A percentile compares a stretch with the other conserved stretches of the same genome.
Evolutionary conservation across 1,140 invertebrate species (phyloP).

Genomic region (Lysiphlebus fabarum): DNA sequence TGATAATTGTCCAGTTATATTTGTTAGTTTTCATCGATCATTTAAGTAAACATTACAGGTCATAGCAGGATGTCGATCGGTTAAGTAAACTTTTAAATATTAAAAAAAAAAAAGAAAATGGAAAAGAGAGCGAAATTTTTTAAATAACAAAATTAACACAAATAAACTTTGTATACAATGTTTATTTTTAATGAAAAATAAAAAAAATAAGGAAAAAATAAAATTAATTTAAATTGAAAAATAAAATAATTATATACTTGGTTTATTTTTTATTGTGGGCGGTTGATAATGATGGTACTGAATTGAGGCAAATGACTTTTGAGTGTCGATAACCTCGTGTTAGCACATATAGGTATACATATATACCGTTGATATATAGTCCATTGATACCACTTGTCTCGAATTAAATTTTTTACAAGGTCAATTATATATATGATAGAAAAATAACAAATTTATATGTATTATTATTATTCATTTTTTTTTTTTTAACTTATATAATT

Average conservation of each 20-base stretch:
- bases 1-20: slow-evolving; percentile 39
- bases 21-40: slow-evolving; percentile 37
- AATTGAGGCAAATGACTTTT: slow-evolving; percentile 14
- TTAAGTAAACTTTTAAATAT: slow-evolving; percentile 6
- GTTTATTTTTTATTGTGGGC: neutral
- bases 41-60: slow-evolving; percentile 28
- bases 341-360: neutral
- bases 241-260: too few species aligned
- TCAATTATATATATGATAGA: too few species aligned
- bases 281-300: neutral
- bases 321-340: slow-evolving; percentile 15
- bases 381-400: too few species aligned
- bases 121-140: neutral
- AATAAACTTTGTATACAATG: slow-evolving; percentile 7
- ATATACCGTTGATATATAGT: too few species aligned
- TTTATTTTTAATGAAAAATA: slow-evolving; percentile 10
- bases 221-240: too few species aligned
- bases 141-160: slow-evolving; percentile 5
- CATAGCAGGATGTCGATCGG: slow-evolving; percentile 8
- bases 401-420: too few species aligned
- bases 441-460: too few species aligned
- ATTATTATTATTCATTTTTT: too few species aligned
- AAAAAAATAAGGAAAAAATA: neutral
- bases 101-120: neutral
- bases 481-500: too few species aligned